Conservation (phyloP, 2,888 invertebrate genomes). For the Athalia cordata region DNA sequence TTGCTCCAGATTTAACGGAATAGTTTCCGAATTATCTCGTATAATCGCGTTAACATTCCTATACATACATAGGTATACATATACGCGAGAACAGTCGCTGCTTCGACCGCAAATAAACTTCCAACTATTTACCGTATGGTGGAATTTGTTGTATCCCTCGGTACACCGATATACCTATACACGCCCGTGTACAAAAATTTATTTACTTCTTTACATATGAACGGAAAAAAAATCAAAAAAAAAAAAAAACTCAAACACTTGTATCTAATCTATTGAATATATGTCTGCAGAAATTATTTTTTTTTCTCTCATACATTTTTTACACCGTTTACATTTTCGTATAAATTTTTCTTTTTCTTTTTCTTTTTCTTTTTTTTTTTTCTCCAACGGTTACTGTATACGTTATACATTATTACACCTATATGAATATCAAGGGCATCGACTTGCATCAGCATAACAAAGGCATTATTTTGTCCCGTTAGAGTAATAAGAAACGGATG, state of each 20-base stretch:
- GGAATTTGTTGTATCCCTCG: too few relatives aligned
- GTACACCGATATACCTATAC: too few relatives aligned
- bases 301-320: too few relatives aligned
- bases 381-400: background rate
- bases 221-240: too few relatives aligned
- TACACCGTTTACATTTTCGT: too few relatives aligned
- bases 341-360: background rate
- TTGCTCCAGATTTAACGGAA: conserved; percentile 53
- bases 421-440: background rate
- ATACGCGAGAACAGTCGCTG: conserved; percentile 7
- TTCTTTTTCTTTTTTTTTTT: background rate
- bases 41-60: conserved; percentile 60
- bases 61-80: conserved; percentile 17
- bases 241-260: too few relatives aligned
- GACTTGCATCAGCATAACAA: conserved; percentile 17
- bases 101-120: conserved; percentile 31
- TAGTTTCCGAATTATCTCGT: conserved; percentile 62
- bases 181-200: too few relatives aligned
- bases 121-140: conserved; percentile 14
- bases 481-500: conserved; percentile 17
- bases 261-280: too few relatives aligned
- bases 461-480: background rate
- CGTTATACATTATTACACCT: too few relatives aligned
- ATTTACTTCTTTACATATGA: too few relatives aligned
- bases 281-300: too few relatives aligned